Conservation (phyloP, 1,140 invertebrate genomes). For the Eueides isabella region DNA sequence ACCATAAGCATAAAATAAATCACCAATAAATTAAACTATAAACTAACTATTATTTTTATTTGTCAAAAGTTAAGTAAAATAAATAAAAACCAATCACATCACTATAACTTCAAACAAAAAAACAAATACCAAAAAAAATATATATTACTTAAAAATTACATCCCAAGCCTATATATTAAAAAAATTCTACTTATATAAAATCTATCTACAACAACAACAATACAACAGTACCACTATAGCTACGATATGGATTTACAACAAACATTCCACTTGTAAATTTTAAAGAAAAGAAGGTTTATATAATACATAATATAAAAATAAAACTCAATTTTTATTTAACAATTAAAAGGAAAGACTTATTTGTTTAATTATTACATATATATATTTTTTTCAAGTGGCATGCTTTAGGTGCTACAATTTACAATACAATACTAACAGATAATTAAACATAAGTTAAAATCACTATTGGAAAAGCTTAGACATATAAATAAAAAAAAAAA, state of each 20-base stretch:
- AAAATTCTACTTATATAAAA: background rate
- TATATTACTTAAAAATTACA: background rate
- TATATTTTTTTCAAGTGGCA: slow-evolving; percentile 45
- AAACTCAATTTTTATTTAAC: background rate
- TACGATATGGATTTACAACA: slow-evolving; percentile 70
- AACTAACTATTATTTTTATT: too few relatives aligned
- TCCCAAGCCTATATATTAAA: background rate
- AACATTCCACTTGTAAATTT: slow-evolving; percentile 57
- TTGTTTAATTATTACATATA: slow-evolving; percentile 7
- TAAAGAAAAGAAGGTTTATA: background rate
- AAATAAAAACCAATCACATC: background rate
- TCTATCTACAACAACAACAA: slow-evolving; percentile 10
- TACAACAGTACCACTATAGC: slow-evolving; percentile 44
- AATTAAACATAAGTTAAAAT: background rate
- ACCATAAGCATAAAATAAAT: too few relatives aligned
- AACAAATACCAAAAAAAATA: background rate
- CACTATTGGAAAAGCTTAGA: background rate
- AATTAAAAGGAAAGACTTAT: background rate
- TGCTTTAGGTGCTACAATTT: slow-evolving; percentile 49
- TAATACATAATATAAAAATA: slow-evolving; percentile 15
- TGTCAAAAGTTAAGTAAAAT: too few relatives aligned
- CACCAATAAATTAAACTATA: background rate
- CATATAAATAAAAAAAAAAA: background rate
- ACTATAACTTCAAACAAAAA: background rate
- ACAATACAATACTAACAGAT: slow-evolving; percentile 25